Conservation (phyloP, 2,888 invertebrate species). For the Melikaiella ostensackeni region DNA sequence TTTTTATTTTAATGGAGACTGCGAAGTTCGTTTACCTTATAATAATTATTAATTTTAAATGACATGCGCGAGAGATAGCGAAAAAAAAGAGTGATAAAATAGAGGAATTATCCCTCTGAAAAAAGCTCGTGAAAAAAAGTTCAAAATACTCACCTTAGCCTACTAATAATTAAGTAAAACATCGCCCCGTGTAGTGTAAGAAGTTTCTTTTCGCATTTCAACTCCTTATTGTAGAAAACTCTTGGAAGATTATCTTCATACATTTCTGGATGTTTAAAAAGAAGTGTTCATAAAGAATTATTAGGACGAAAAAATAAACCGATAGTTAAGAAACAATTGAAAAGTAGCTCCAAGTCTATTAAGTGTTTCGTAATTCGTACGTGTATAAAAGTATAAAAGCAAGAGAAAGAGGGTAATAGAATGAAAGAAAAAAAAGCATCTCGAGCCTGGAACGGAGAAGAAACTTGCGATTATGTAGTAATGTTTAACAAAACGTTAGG, state of each 20-base stretch:
- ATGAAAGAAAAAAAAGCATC: not conserved
- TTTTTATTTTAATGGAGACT: not conserved
- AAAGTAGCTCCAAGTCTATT: conserved; percentile 12
- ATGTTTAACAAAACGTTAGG: not conserved
- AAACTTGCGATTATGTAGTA: conserved; percentile 17
- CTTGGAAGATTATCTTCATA: conserved; percentile 45
- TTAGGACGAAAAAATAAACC: conserved; percentile 49
- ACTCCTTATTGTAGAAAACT: conserved; percentile 21
- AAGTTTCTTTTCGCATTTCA: conserved; percentile 11
- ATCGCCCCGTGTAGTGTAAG: conserved; percentile 6
- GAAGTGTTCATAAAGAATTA: conserved; percentile 51
- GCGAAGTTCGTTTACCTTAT: not conserved
- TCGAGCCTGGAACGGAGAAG: conserved; percentile 6
- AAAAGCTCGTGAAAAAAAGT: conserved; percentile 46
- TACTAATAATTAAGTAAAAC: conserved; percentile 5
- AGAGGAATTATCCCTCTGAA: conserved; percentile 42
- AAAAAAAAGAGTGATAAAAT: conserved; percentile 39
- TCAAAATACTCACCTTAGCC: conserved; percentile 53
- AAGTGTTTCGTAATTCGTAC: conserved; percentile 37
- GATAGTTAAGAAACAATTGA: conserved; percentile 31
- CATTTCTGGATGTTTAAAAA: conserved; percentile 61
- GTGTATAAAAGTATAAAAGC: conserved; percentile 22
- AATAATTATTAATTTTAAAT: not conserved
- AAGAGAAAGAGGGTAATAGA: conserved; percentile 25
- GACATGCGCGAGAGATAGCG: conserved; percentile 23